Evolutionary conservation across 2,888 invertebrate species (phyloP).

Genomic region (Encarsia formosa): DNA sequence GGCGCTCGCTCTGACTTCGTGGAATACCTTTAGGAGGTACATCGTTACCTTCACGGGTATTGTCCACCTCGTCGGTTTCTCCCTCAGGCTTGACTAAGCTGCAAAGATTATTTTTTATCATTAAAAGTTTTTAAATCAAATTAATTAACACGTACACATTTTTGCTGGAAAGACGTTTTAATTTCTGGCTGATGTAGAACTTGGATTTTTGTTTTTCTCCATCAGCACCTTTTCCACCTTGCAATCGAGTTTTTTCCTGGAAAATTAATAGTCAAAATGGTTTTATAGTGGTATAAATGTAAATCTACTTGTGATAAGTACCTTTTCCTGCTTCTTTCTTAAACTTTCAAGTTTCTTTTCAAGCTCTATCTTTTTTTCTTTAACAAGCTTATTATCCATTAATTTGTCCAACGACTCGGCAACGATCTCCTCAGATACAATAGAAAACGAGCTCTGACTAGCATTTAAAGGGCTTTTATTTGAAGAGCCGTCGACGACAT

Average conservation of each 20-base stretch:
- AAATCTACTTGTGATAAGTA: conserved; percentile 1
- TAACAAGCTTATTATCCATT: conserved; percentile 75
- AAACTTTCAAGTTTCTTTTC: conserved; percentile 84
- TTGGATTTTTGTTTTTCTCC: conserved; percentile 65
- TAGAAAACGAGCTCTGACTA: conserved; percentile 33
- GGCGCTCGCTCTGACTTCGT: conserved; percentile 62
- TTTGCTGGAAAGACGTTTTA: conserved; percentile 73
- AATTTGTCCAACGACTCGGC: conserved; percentile 78
- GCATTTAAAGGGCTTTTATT: conserved; percentile 43
- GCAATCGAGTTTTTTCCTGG: conserved; percentile 60
- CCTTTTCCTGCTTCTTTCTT: conserved; percentile 76
- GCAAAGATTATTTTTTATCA: conserved; percentile 30
- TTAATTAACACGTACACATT: conserved; percentile 63
- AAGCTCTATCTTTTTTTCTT: conserved; percentile 77
- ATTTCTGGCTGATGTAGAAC: conserved; percentile 69
- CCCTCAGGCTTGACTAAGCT: conserved; percentile 45
- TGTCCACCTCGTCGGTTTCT: conserved; percentile 52
- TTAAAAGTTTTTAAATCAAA: background rate
- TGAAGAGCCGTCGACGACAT: conserved; percentile 36
- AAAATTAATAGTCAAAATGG: too few species aligned
- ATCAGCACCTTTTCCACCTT: conserved; percentile 59
- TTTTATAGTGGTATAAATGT: too few species aligned
- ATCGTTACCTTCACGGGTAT: conserved; percentile 48
- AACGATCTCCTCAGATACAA: conserved; percentile 55
- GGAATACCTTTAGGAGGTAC: conserved; percentile 54